Conservation (phyloP, 2,113 vertebrate species). For the Thermophis baileyi region DNA sequence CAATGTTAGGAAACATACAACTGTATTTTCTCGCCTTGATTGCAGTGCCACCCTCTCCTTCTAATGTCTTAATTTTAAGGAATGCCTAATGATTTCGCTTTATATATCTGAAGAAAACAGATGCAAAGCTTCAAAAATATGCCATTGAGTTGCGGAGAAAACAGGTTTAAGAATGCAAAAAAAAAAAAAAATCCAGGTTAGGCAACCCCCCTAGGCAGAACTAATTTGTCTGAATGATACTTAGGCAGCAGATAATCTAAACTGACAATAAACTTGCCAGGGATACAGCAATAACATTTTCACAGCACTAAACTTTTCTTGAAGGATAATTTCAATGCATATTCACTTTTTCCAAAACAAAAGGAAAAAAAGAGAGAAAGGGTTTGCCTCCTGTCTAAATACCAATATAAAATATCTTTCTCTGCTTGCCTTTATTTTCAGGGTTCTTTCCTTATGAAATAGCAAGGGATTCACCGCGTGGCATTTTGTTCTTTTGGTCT, state of each 20-base stretch:
- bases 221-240: conserved; percentile 60
- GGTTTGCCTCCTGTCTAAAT: conserved; percentile 12
- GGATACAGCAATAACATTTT: conserved; percentile 35
- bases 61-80: background rate
- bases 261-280: conserved; percentile 57
- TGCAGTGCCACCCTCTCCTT: background rate
- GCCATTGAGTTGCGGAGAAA: conserved; percentile 52
- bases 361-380: background rate
- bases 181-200: conserved; percentile 21
- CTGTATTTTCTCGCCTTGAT: background rate
- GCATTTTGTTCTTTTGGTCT: background rate
- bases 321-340: conserved; percentile 43
- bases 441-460: background rate
- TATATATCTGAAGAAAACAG: background rate
- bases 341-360: conserved; percentile 1
- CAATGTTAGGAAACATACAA: background rate
- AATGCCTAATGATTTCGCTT: background rate
- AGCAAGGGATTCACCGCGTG: background rate
- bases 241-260: conserved; percentile 58
- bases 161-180: conserved; percentile 33
- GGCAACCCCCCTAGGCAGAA: conserved; percentile 27
- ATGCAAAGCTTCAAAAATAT: background rate
- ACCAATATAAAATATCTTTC: background rate
- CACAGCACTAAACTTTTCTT: conserved; percentile 37
- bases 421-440: conserved; percentile 15